These are phyloP conservation scores for Parnassius glacialis DNA, from an alignment of 2,888 invertebrate species.

Conservation along the genomic window DNA sequence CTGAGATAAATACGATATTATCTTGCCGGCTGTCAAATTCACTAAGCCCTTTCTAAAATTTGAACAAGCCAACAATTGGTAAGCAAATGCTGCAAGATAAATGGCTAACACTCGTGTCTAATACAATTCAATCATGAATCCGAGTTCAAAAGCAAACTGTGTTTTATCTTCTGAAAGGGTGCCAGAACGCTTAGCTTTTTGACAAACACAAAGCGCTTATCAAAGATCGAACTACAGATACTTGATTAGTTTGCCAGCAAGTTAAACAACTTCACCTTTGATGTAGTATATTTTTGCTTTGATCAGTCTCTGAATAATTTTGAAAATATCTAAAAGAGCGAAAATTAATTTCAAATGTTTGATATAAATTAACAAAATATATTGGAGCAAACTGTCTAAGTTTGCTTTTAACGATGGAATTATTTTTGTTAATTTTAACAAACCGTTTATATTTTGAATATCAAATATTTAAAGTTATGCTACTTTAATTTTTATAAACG, in stretches of 20 bases:
- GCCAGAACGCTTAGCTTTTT: conserved; percentile 1
- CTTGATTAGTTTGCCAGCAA: background rate
- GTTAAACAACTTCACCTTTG: background rate
- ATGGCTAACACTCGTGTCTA: conserved; percentile 4
- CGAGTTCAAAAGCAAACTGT: conserved; percentile 4
- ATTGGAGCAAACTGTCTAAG: too few species aligned
- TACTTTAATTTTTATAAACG: too few species aligned
- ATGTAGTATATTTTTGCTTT: background rate
- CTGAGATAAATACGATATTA: conserved; percentile 1
- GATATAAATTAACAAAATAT: too few species aligned
- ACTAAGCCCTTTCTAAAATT: conserved; percentile 8
- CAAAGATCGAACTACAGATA: background rate
- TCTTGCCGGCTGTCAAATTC: conserved; percentile 13
- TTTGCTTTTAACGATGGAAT: too few species aligned
- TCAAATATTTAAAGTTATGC: too few species aligned
- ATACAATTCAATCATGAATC: conserved; percentile 10
- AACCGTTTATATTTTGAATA: too few species aligned
- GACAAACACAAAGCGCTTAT: conserved; percentile 9
- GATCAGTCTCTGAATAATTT: background rate
- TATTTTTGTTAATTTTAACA: too few species aligned
- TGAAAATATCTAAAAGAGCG: background rate
- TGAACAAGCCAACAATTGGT: conserved; percentile 16
- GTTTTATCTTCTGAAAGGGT: background rate
- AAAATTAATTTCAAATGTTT: too few species aligned
- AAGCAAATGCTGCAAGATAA: conserved; percentile 9